phyloP scores from a whole-genome alignment of 2,113 vertebrate species.

The Hydropotes inermis region DNA sequence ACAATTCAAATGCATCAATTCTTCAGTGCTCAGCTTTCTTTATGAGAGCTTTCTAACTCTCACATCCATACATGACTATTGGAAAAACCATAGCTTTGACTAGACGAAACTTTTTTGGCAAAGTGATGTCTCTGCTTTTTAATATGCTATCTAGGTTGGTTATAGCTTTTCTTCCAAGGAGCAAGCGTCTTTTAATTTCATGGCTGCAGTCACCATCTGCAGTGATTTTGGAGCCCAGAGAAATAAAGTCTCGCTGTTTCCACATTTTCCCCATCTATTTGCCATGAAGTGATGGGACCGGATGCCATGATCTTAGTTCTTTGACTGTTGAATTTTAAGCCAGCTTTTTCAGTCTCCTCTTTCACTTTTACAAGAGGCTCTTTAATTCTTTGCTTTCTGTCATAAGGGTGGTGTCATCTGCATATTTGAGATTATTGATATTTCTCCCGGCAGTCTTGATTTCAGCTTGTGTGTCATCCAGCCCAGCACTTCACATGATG shows the following conservation, averaged over 20 bases:
- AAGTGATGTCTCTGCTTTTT: neutral
- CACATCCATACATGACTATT: neutral
- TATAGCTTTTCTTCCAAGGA: neutral
- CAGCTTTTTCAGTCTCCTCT: neutral
- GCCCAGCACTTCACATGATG: neutral
- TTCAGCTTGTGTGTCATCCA: neutral
- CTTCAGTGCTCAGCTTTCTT: neutral
- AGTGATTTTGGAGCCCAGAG: neutral
- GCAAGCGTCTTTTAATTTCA: neutral
- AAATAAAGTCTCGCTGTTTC: neutral
- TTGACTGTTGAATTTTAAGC: neutral
- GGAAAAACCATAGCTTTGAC: neutral
- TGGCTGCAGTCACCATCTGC: neutral
- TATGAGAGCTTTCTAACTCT: neutral
- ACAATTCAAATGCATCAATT: neutral
- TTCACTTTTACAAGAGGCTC: neutral
- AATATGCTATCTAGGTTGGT: neutral
- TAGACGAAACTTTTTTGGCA: neutral
- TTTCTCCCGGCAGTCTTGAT: neutral
- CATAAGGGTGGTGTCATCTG: neutral
- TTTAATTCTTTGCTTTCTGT: neutral
- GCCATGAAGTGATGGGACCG: neutral
- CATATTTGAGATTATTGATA: neutral
- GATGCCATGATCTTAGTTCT: neutral
- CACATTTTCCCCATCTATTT: neutral